phyloP scores from a whole-genome alignment of 2,797 vertebrate genomes.

The Etheostoma perlongum region DNA sequence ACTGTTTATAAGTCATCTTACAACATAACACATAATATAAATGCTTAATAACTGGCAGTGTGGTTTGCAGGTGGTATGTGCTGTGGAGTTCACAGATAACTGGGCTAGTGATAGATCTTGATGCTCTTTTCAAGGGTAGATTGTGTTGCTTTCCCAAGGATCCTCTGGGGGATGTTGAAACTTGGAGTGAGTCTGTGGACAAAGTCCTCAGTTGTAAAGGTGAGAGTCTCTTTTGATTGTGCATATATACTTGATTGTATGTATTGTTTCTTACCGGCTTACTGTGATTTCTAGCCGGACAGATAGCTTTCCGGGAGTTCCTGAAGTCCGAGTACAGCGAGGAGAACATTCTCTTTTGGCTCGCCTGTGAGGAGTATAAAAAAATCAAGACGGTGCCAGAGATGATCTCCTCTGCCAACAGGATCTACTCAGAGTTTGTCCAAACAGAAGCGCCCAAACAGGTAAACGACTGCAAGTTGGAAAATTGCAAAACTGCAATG shows the following conservation, averaged over 20 bases:
- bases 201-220: constrained; percentile 92
- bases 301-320: constrained; percentile 92
- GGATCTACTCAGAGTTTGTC: constrained; percentile 96
- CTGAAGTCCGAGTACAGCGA: constrained; percentile 95
- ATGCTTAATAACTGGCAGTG: constrained; percentile 10
- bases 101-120: constrained; percentile 81
- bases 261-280: not conserved
- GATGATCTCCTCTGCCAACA: constrained; percentile 89
- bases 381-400: constrained; percentile 88
- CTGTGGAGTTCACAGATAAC: constrained; percentile 44
- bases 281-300: constrained; percentile 84
- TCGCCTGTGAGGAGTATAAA: constrained; percentile 95
- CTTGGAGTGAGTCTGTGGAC: constrained; percentile 93
- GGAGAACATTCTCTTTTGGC: constrained; percentile 97
- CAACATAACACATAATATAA: not conserved
- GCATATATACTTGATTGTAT: not conserved
- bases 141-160: constrained; percentile 95
- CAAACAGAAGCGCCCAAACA: constrained; percentile 92
- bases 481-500: not conserved
- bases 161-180: constrained; percentile 82
- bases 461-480: constrained; percentile 77
- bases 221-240: constrained; percentile 74
- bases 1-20: constrained; percentile 4
- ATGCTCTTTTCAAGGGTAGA: constrained; percentile 96
- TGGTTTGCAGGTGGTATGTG: constrained; percentile 13